phyloP scores from a whole-genome alignment of 2,797 vertebrate genomes.

The Buceros bicornis region DNA sequence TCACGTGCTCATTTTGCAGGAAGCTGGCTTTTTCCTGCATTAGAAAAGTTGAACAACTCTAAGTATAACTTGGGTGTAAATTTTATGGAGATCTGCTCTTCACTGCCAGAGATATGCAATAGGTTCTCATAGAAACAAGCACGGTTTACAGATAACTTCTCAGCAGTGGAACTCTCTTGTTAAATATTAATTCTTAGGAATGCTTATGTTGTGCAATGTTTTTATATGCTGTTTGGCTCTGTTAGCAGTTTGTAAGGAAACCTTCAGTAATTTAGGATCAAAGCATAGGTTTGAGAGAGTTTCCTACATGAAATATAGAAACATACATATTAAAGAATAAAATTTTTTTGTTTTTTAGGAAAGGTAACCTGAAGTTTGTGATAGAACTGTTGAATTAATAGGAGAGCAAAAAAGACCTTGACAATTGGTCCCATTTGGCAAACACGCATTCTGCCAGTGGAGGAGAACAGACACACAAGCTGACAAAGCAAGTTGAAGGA shows the following conservation, averaged over 20 bases:
- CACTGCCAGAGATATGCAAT: background rate
- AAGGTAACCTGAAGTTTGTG: background rate
- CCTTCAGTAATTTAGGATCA: background rate
- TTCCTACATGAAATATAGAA: background rate
- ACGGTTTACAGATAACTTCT: background rate
- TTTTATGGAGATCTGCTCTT: background rate
- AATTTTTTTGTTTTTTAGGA: background rate
- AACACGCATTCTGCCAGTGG: background rate
- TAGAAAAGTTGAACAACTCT: background rate
- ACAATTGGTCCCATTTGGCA: background rate
- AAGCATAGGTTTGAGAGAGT: background rate
- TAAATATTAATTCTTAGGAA: slow-evolving; percentile 69
- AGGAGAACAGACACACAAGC: background rate
- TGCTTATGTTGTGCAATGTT: slow-evolving; percentile 36
- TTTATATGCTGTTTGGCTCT: background rate
- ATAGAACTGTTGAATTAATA: background rate
- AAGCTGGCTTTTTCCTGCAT: background rate
- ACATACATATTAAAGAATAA: background rate
- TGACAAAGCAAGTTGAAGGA: background rate
- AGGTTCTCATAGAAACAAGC: background rate
- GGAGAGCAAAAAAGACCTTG: background rate
- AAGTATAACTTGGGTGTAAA: background rate
- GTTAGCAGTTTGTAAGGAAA: background rate
- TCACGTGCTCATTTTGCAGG: background rate
- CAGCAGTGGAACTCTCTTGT: slow-evolving; percentile 7